phyloP scores from a whole-genome alignment of 2,113 vertebrate genomes.

The Arothron firmamentum region DNA sequence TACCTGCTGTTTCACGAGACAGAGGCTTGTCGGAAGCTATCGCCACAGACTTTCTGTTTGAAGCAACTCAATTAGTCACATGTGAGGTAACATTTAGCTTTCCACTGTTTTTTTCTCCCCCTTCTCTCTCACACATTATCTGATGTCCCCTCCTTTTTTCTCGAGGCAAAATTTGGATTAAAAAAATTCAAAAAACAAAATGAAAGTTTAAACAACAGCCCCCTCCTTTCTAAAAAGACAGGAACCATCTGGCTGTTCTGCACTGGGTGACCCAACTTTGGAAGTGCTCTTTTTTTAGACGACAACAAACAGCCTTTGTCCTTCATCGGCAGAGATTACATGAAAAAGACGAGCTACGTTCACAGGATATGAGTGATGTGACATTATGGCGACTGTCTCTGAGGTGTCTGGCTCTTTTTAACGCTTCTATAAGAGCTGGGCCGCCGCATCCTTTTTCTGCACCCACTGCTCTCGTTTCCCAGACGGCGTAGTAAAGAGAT shows the following conservation, averaged over 20 bases:
- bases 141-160: constrained; percentile 44
- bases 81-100: constrained; percentile 67
- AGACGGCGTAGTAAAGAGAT: constrained; percentile 78
- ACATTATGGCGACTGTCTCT: constrained; percentile 54
- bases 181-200: constrained; percentile 26
- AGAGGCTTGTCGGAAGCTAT: constrained; percentile 71
- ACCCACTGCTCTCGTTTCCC: constrained; percentile 63
- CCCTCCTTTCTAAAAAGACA: not conserved
- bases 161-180: constrained; percentile 47
- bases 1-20: constrained; percentile 79
- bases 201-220: constrained; percentile 50
- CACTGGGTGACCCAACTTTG: constrained; percentile 58
- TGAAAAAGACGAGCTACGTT: constrained; percentile 54
- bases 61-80: constrained; percentile 75
- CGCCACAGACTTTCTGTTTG: constrained; percentile 68
- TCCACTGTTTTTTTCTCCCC: constrained; percentile 34
- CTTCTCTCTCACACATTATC: constrained; percentile 36
- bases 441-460: constrained; percentile 48
- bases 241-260: constrained; percentile 62
- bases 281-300: constrained; percentile 43
- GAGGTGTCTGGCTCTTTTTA: constrained; percentile 58
- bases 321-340: constrained; percentile 63
- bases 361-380: constrained; percentile 56
- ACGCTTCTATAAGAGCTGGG: constrained; percentile 53
- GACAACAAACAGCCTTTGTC: constrained; percentile 66